Conservation (phyloP, 2,888 invertebrate genomes). For the Synergus japonicus region DNA sequence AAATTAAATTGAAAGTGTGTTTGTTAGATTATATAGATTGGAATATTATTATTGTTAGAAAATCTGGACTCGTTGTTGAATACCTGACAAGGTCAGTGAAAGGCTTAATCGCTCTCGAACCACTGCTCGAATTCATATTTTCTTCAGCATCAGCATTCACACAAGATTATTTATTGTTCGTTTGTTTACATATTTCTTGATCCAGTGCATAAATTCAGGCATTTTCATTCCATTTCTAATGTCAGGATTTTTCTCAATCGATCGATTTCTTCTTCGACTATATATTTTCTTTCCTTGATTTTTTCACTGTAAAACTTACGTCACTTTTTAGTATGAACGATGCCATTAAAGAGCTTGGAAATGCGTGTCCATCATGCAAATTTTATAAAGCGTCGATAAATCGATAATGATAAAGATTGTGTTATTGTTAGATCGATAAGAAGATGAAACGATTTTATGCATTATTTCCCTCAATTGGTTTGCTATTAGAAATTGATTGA, state of each 20-base stretch:
- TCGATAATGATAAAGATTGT: slow-evolving; percentile 6
- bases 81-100: slow-evolving; percentile 38
- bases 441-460: neutral
- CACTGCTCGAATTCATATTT: slow-evolving; percentile 17
- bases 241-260: neutral
- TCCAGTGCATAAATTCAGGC: neutral
- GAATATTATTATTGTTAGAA: slow-evolving; percentile 36
- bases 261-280: too few species aligned
- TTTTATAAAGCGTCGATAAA: neutral
- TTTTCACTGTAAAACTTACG: neutral
- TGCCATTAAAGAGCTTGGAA: neutral
- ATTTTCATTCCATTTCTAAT: neutral
- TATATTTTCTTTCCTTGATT: too few species aligned
- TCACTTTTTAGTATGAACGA: neutral
- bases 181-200: too few species aligned
- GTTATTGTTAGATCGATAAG: neutral
- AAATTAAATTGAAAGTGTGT: slow-evolving; percentile 24
- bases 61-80: slow-evolving; percentile 25
- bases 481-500: neutral
- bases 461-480: neutral
- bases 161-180: neutral
- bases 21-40: neutral
- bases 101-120: slow-evolving; percentile 17
- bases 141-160: neutral
- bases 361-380: neutral